Conservation (phyloP, 2,113 vertebrate genomes). For the Perognathus longimembris region DNA sequence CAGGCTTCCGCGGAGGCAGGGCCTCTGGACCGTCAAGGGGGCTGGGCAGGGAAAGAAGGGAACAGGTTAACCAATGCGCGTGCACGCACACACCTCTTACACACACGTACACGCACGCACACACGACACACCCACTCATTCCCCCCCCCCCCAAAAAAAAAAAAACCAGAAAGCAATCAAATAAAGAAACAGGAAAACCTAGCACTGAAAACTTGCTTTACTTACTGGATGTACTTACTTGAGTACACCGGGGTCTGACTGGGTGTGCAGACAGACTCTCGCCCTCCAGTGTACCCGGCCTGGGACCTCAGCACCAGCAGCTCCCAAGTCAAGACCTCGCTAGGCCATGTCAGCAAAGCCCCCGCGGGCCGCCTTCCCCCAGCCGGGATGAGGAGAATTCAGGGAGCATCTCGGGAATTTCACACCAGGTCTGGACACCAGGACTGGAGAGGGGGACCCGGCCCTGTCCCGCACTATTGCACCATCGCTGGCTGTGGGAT, state of each 20-base stretch:
- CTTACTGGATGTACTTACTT: neutral
- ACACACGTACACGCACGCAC: neutral
- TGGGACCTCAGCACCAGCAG: fast-evolving
- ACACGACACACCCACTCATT: neutral
- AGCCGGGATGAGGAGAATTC: neutral
- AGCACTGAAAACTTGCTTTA: neutral
- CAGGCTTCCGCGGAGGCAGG: too few species aligned
- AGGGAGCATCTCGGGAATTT: neutral
- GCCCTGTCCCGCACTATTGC: neutral
- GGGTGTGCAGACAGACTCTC: neutral
- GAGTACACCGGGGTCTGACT: fast-evolving
- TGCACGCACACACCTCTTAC: too few species aligned
- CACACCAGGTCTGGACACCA: neutral
- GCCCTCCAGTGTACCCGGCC: fast-evolving
- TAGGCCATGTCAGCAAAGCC: neutral
- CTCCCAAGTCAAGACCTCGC: neutral
- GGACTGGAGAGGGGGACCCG: neutral
- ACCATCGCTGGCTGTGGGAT: neutral
- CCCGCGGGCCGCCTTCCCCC: neutral
- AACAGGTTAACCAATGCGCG: neutral
- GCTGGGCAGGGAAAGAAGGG: neutral
- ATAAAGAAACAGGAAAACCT: neutral
- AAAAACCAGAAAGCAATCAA: neutral
- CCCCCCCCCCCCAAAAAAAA: neutral
- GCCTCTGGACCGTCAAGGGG: too few species aligned